Evolutionary conservation across 2,113 vertebrate genomes (phyloP).

Genomic region (Microtus montanus): DNA sequence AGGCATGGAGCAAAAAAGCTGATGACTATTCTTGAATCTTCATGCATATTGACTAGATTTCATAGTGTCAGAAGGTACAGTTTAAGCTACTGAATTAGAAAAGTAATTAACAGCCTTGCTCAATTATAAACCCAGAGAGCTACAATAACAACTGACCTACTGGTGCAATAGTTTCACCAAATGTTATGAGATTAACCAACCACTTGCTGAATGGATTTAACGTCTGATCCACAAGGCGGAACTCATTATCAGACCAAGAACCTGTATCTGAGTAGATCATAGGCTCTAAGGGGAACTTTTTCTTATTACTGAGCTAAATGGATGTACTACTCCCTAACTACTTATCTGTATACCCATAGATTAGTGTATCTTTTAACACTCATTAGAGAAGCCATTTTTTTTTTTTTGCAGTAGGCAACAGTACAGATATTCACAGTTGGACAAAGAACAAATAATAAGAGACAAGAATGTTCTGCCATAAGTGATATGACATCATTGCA

Average conservation of each 20-base stretch:
- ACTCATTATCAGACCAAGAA: not conserved
- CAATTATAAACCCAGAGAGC: not conserved
- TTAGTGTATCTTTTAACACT: not conserved
- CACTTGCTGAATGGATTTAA: not conserved
- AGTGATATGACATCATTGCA: not conserved
- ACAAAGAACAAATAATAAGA: not conserved
- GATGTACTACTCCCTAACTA: no score
- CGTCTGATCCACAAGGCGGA: not conserved
- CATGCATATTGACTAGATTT: not conserved
- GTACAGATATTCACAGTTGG: not conserved
- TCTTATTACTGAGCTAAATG: not conserved
- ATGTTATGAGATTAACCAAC: no score
- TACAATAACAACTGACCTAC: not conserved
- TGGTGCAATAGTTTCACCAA: not conserved
- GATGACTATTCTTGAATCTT: not conserved
- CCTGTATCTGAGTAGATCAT: not conserved
- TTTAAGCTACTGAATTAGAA: not conserved
- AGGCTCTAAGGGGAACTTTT: not conserved
- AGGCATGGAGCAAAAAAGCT: not conserved
- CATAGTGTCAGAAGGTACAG: not conserved
- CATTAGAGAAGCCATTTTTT: not conserved
- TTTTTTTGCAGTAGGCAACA: not conserved
- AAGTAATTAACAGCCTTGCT: not conserved
- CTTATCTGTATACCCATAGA: no score
- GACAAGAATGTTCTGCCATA: not conserved